Evolutionary conservation across 1,140 invertebrate species (phyloP).

Genomic region (Tachypleus tridentatus): DNA sequence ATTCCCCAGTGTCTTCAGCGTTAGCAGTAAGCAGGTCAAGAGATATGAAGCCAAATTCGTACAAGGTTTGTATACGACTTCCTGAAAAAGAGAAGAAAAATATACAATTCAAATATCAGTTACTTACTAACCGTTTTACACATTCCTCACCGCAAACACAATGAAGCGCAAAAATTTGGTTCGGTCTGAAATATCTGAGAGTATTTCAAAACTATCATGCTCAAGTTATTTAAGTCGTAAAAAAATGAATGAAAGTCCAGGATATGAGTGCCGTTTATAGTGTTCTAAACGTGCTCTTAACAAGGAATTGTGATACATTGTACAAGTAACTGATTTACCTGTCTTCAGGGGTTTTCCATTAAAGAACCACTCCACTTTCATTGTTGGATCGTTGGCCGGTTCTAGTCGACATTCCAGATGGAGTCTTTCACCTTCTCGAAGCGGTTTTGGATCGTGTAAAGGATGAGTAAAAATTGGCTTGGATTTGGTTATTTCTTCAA

Average conservation of each 20-base stretch:
- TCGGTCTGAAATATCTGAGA: too few relatives aligned
- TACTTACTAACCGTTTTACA: too few relatives aligned
- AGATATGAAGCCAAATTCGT: conserved; percentile 91
- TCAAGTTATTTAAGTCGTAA: too few relatives aligned
- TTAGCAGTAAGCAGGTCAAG: conserved; percentile 69
- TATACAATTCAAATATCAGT: too few relatives aligned
- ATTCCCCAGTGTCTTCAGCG: conserved; percentile 78
- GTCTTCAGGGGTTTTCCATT: conserved; percentile 38
- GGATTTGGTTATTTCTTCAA: conserved; percentile 85
- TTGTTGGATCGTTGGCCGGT: conserved; percentile 76
- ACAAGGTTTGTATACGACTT: conserved; percentile 68
- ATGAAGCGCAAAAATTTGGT: too few relatives aligned
- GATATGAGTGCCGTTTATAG: too few relatives aligned
- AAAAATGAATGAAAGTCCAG: too few relatives aligned
- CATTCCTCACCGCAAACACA: too few relatives aligned
- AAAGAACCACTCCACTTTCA: conserved; percentile 70
- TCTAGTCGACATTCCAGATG: conserved; percentile 56
- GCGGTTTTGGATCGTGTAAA: conserved; percentile 54
- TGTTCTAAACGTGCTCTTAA: too few relatives aligned
- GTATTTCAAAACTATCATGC: too few relatives aligned
- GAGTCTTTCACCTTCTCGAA: conserved; percentile 75
- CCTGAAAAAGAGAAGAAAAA: too few relatives aligned
- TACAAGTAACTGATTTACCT: conserved; percentile 25
- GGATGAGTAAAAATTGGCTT: conserved; percentile 81
- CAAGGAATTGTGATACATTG: too few relatives aligned